These are phyloP conservation scores for Leptinotarsa texana DNA, from an alignment of 1,140 invertebrate genomes.

Conservation along the genomic window DNA sequence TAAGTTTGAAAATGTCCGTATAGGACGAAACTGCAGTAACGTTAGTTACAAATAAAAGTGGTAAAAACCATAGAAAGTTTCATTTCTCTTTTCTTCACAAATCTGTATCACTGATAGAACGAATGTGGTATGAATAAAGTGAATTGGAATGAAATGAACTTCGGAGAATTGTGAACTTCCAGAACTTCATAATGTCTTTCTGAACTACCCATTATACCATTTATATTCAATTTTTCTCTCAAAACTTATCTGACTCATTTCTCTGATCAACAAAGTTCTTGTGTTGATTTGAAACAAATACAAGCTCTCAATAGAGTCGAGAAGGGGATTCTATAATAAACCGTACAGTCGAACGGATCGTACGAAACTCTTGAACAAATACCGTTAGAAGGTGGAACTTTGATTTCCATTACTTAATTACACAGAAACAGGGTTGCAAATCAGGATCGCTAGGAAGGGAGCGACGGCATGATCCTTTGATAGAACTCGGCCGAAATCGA, in stretches of 20 bases:
- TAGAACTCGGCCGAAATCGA: constrained; percentile 38
- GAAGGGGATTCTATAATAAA: constrained; percentile 27
- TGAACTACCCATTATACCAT: neutral
- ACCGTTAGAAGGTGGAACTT: constrained; percentile 50
- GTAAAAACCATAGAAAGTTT: no score
- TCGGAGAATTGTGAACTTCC: neutral
- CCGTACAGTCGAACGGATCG: constrained; percentile 42
- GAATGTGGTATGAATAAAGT: no score
- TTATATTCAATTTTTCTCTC: neutral
- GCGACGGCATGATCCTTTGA: constrained; percentile 45
- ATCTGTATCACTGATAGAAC: no score
- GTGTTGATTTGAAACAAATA: constrained; percentile 13
- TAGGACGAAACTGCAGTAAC: no score
- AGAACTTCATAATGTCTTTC: neutral
- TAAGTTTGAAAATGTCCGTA: no score
- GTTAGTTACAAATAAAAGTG: no score
- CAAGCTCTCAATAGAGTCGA: constrained; percentile 1
- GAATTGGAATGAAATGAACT: no score
- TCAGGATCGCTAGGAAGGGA: constrained; percentile 39
- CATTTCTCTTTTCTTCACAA: no score
- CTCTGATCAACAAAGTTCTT: constrained; percentile 14
- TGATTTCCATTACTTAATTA: constrained; percentile 55
- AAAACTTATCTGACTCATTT: neutral
- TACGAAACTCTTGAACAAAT: constrained; percentile 50
- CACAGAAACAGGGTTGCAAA: constrained; percentile 46